Conservation (phyloP, 2,888 invertebrate genomes). For the Spilarctia lutea region DNA sequence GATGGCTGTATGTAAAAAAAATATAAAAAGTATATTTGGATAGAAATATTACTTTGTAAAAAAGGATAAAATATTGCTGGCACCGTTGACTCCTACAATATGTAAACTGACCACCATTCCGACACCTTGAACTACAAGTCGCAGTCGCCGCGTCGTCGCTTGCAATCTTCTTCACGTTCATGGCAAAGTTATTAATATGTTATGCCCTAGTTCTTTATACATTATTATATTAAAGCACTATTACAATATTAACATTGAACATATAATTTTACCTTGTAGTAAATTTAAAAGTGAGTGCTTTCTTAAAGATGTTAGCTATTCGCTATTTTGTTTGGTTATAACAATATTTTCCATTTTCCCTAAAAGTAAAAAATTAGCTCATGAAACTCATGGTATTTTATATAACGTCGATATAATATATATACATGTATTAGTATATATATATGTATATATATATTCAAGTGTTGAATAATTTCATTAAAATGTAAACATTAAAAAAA, state of each 20-base stretch:
- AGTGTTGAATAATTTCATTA: too few species aligned
- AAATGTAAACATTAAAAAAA: background rate
- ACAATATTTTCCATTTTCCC: too few species aligned
- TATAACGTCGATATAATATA: too few species aligned
- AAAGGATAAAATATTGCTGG: background rate
- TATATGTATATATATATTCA: too few species aligned
- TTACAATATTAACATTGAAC: background rate
- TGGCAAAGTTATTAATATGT: background rate
- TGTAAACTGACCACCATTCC: background rate
- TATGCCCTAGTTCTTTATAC: background rate
- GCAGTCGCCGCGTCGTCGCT: background rate
- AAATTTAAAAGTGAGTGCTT: background rate
- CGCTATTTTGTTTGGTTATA: too few species aligned
- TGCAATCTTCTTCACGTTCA: slow-evolving; percentile 2
- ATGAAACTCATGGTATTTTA: too few species aligned
- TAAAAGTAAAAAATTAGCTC: too few species aligned
- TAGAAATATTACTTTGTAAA: background rate
- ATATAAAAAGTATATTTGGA: background rate
- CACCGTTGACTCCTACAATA: background rate
- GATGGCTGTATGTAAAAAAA: background rate
- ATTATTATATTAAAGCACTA: background rate
- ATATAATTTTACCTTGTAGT: background rate
- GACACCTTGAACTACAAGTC: background rate
- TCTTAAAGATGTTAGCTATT: background rate
- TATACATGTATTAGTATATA: too few species aligned